Percentiles rank a stretch among this genome's conserved stretches.
Evolutionary conservation across 1,140 invertebrate species (phyloP).

Genomic region (Tribolium madens): DNA sequence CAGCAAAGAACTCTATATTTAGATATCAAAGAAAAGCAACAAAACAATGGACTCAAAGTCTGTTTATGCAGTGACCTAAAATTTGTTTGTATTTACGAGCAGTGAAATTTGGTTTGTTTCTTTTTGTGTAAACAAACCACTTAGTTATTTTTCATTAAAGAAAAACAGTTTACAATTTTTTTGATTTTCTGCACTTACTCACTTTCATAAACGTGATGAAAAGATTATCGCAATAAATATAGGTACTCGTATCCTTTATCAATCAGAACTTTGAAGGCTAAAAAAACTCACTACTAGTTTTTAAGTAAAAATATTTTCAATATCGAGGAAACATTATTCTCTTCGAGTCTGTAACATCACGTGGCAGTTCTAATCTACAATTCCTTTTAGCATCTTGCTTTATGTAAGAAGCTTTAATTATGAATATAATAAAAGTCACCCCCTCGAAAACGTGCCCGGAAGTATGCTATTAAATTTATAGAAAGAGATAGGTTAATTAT

Average conservation of each 20-base stretch:
- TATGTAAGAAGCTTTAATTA: neutral
- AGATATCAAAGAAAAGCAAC: conserved; percentile 21
- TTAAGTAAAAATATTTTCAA: neutral
- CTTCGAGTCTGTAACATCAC: too few relatives aligned
- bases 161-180: conserved; percentile 28
- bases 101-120: conserved; percentile 32
- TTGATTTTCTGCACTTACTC: neutral
- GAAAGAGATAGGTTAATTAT: conserved; percentile 46
- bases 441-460: neutral
- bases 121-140: conserved; percentile 33
- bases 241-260: too few relatives aligned
- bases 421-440: neutral
- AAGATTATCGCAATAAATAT: neutral
- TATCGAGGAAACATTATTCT: too few relatives aligned
- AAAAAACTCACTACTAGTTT: too few relatives aligned
- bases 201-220: neutral
- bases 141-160: neutral
- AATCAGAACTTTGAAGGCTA: too few relatives aligned
- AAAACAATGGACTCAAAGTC: conserved; percentile 23
- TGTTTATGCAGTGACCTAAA: conserved; percentile 37
- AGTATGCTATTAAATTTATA: conserved; percentile 42
- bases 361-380: neutral
- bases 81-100: conserved; percentile 35
- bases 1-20: conserved; percentile 14
- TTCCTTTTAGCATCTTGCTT: neutral